Evolutionary conservation across 2,888 invertebrate species (phyloP), one percentile per base, ranked within the genome.

Genomic region (Labia minor): DNA sequence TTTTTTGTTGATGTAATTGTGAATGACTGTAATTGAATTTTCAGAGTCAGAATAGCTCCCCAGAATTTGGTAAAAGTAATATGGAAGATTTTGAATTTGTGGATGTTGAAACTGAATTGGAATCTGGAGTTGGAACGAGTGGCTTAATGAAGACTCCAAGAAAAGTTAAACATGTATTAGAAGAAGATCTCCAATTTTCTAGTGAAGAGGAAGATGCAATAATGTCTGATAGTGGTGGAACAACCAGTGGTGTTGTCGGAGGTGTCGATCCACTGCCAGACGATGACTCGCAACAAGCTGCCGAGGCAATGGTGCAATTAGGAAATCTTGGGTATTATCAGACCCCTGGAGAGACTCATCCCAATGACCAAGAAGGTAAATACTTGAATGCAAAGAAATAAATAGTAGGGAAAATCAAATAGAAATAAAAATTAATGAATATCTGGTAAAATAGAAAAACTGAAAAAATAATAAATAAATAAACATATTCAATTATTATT

Each of bases 101-200:
- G 14, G 86, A 86, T 72, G 85, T 86, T 0, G 87, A 86, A 74
- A 83, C 83, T 14, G 83, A 81, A 66, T 14, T 61, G 18, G 61
- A 33, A 63, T 21, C 16, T 37, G 20, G 66, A 63, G 64, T 14
- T 11, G 68, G 49, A 68, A 68, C 21, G 26, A 69, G 49, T 20
- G 61, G n/a, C 61, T 77, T 75, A 67, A 80, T 79, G 71, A 78
- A 65, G 18, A 65, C 78, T 68, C 80, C 78, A 73, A 86, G 86
- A 74, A 86, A 86, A 75, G 86, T 14, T 4, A 49, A 49, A 14
- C 49, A 88, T 76, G 85, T 87, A 72, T 80, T 88, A 72, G 88
- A 86, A 78, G 88, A 88, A 81, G 86, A 87, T 78, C 77, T 87
- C 63, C 86, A 87, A 76, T 87, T 86, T 74, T 87, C 87, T 14